Percentiles rank a stretch among this genome's conserved stretches.
Conservation (phyloP, 2,888 invertebrate species). For the Eucriotettix oculatus region DNA sequence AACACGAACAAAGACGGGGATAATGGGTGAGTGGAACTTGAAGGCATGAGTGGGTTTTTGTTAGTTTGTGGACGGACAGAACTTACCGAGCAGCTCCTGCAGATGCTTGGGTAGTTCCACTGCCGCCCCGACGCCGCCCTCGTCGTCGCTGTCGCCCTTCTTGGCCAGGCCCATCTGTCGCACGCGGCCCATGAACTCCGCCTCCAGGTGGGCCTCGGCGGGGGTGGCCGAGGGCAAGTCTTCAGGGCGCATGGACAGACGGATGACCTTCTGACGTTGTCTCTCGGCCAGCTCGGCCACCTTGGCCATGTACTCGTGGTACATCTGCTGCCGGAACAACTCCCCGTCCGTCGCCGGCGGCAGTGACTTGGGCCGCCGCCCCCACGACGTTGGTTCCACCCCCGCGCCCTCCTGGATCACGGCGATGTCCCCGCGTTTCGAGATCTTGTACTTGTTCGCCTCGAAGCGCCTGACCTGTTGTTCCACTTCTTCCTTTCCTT, state of each 20-base stretch:
- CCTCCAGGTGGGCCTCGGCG: slow-evolving; percentile 33
- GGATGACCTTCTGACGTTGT: slow-evolving; percentile 62
- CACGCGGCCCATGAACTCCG: slow-evolving; percentile 63
- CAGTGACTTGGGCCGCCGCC: slow-evolving; percentile 8
- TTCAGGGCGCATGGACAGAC: slow-evolving; percentile 35
- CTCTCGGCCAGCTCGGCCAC: slow-evolving; percentile 63
- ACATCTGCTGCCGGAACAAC: slow-evolving; percentile 63
- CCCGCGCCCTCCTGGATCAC: slow-evolving; percentile 19
- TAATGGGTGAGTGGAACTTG: too few species aligned
- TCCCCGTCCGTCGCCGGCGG: slow-evolving; percentile 20
- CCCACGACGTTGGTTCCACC: not conserved
- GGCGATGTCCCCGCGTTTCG: slow-evolving; percentile 31
- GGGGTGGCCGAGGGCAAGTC: slow-evolving; percentile 1
- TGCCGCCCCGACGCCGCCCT: slow-evolving; percentile 18
- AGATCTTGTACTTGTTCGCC: slow-evolving; percentile 26
- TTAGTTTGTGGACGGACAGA: too few species aligned
- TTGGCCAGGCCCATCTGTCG: slow-evolving; percentile 43
- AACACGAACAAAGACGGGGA: too few species aligned
- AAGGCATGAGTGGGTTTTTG: too few species aligned
- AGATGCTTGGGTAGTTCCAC: slow-evolving; percentile 12
- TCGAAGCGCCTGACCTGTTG: slow-evolving; percentile 15
- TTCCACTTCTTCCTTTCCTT: not conserved
- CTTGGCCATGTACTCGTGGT: slow-evolving; percentile 64
- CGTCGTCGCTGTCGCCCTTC: slow-evolving; percentile 4
- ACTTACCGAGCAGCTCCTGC: slow-evolving; percentile 16